These are phyloP conservation scores for Sebastes itinus DNA, from an alignment of 2,797 vertebrate species.

Conservation along the genomic window DNA sequence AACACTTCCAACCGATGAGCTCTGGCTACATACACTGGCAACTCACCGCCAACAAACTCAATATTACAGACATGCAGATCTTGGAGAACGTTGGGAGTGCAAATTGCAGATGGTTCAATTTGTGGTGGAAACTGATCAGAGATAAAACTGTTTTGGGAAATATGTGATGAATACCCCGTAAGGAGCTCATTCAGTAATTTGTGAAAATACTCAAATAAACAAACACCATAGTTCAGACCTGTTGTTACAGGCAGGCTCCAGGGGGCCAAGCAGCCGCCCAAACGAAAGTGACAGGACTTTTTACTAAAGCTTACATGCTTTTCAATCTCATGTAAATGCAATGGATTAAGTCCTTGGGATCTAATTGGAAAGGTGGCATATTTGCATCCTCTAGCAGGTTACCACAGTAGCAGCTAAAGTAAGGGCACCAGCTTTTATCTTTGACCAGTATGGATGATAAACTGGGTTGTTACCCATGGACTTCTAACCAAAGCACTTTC, in stretches of 20 bases:
- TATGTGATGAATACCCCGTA: neutral
- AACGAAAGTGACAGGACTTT: neutral
- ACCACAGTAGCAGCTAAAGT: neutral
- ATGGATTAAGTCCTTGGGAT: neutral
- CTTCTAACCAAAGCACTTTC: neutral
- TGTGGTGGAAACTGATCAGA: neutral
- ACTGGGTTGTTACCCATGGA: neutral
- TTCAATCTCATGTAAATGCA: neutral
- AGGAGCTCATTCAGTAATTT: neutral
- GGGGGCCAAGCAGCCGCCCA: neutral
- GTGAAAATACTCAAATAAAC: neutral
- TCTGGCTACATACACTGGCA: neutral
- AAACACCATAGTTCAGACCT: neutral
- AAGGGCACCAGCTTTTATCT: neutral
- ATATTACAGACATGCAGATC: neutral
- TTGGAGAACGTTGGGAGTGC: neutral
- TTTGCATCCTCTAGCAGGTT: neutral
- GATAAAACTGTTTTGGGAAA: neutral
- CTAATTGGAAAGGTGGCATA: neutral
- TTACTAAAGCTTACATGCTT: neutral
- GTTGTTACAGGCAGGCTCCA: neutral
- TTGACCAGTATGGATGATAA: neutral
- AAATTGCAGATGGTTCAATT: neutral
- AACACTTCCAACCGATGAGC: neutral
- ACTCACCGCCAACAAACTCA: neutral